These are phyloP conservation scores for Oceanodroma leucorhoa DNA, from an alignment of 2,797 vertebrate genomes.

Conservation along the genomic window DNA sequence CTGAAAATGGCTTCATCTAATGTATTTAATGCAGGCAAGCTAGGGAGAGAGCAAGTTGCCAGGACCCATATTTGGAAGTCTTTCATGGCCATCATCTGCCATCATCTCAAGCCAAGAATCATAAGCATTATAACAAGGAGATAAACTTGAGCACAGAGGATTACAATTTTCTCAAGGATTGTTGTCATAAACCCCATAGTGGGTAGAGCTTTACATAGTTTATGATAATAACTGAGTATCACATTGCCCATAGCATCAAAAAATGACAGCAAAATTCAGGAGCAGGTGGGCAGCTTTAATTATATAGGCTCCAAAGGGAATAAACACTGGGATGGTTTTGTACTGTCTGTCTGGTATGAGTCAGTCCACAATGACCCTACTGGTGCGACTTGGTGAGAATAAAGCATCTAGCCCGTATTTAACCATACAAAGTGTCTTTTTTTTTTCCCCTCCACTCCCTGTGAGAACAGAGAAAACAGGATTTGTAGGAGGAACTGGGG, in stretches of 20 bases:
- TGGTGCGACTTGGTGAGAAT: constrained; percentile 5
- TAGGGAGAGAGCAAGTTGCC: neutral
- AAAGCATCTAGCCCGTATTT: neutral
- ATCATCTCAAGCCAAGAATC: constrained; percentile 58
- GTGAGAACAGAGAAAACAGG: constrained; percentile 52
- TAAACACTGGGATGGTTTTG: constrained; percentile 46
- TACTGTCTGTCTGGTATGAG: constrained; percentile 54
- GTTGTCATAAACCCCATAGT: constrained; percentile 49
- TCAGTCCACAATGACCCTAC: constrained; percentile 24
- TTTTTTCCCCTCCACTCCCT: rapidly evolving
- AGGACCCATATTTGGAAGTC: constrained; percentile 38
- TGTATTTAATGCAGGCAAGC: neutral
- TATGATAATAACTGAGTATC: constrained; percentile 60
- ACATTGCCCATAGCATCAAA: constrained; percentile 49
- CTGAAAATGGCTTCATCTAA: neutral
- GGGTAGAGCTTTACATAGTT: constrained; percentile 63
- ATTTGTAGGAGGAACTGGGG: constrained; percentile 43
- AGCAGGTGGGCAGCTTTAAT: constrained; percentile 68
- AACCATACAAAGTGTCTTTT: neutral
- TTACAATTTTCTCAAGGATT: constrained; percentile 62
- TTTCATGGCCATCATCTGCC: constrained; percentile 34
- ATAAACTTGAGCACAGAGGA: constrained; percentile 56
- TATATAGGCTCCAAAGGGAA: constrained; percentile 57
- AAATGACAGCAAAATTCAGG: constrained; percentile 62
- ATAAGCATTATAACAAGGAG: constrained; percentile 64